Evolutionary conservation across 2,888 invertebrate genomes (phyloP), one percentile per base, ranked within the genome.

Genomic region (Eurois occulta): DNA sequence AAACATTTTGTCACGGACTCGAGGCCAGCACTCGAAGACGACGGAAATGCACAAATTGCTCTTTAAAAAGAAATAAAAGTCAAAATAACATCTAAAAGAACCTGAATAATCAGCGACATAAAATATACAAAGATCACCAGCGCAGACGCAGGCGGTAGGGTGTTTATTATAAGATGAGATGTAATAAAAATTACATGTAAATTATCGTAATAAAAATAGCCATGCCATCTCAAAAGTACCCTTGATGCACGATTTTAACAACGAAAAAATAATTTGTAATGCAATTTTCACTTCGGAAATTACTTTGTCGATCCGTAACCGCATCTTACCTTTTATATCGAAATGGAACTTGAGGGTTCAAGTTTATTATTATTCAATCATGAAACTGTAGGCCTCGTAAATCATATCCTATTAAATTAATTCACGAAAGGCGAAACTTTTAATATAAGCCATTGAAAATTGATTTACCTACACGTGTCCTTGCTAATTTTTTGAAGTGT

Each of bases 281-380:
- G 93, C 92, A 94, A 94, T 95, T 94, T 95, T 93, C 94, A 95
- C 94, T 92, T 92, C 88, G 89, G 88, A 93, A 93, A 94, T 94
- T 94, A 91, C 93, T 86, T 86, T 87, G 90, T 87, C 87, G 89
- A 91, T 91, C 85, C 83, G 89, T 86, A 92, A 93, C 92, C 93
- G 88, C 94, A 92, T 88, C 81, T 88, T 90, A 89, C 89, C 84
- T 87, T 87, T 88, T 90, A 87, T 90, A 92, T 92, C 85, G 89
- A 89, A 91, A 92, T 89, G 88, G 83, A 83, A 81, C 85, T 78
- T 72, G 80, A 79, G 82, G 81, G 85, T 85, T 84, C 89, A 83
- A 87, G 86, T 85, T 87, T 87, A 86, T 85, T 89, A 88, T 90
- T 91, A 90, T 90, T 90, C 91, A 91, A 91, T 91, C 90, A 90